These are phyloP conservation scores for Pogonomyrmex barbatus DNA, from an alignment of 1,140 invertebrate species.

Conservation along the genomic window DNA sequence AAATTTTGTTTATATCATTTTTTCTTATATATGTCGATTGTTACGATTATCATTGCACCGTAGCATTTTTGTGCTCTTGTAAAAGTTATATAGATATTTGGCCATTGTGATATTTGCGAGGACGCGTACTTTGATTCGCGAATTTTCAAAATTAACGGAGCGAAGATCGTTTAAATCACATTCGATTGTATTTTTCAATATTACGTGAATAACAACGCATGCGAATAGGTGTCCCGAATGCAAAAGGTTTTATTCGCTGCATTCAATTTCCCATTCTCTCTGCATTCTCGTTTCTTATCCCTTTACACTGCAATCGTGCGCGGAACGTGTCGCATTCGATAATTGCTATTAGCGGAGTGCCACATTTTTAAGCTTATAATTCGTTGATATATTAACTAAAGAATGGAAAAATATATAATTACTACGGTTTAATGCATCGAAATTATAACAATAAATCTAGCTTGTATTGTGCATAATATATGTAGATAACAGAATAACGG, in stretches of 20 bases:
- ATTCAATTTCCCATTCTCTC: constrained; percentile 53
- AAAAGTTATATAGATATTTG: background rate
- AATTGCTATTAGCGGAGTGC: constrained; percentile 38
- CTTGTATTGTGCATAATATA: background rate
- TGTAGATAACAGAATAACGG: background rate
- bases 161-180: constrained; percentile 53
- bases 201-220: constrained; percentile 40
- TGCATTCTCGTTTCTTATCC: constrained; percentile 41
- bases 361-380: constrained; percentile 45
- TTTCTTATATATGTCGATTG: background rate
- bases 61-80: constrained; percentile 3
- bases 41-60: background rate
- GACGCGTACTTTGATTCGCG: constrained; percentile 14
- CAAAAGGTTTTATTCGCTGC: constrained; percentile 52
- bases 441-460: background rate
- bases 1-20: background rate
- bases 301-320: background rate
- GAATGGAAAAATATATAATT: constrained; percentile 51
- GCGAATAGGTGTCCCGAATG: constrained; percentile 33
- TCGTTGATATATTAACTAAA: constrained; percentile 15
- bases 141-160: constrained; percentile 46
- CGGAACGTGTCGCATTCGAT: constrained; percentile 28
- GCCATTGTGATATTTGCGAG: constrained; percentile 19
- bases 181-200: constrained; percentile 58
- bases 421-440: constrained; percentile 30